phyloP scores from a whole-genome alignment of 2,797 vertebrate species.

The Channa striata region DNA sequence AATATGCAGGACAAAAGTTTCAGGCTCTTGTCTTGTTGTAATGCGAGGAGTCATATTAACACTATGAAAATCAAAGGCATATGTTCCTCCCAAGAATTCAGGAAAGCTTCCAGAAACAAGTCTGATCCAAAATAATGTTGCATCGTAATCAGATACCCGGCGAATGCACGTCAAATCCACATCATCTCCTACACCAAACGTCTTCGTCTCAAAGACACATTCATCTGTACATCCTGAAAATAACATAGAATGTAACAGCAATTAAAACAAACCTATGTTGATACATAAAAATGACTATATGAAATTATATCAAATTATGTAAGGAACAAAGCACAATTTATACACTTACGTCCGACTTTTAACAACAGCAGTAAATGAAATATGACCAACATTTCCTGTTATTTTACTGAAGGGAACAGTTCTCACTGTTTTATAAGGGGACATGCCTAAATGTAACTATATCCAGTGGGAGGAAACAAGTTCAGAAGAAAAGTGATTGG shows the following conservation, averaged over 20 bases:
- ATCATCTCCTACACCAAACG: conserved; percentile 24
- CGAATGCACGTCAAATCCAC: conserved; percentile 25
- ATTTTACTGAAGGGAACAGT: not conserved
- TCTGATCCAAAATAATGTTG: conserved; percentile 38
- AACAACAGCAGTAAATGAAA: conserved; percentile 37
- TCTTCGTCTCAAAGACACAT: not conserved
- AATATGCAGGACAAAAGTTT: conserved; percentile 21
- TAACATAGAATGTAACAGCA: not conserved
- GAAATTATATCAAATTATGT: too few relatives aligned
- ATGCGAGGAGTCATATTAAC: not conserved
- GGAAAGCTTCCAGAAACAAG: conserved; percentile 39
- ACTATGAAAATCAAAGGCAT: rapidly evolving
- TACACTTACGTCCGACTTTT: conserved; percentile 7
- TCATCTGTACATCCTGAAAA: not conserved
- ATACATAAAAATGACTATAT: too few relatives aligned
- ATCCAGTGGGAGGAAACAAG: conserved; percentile 33
- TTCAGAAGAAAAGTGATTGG: conserved; percentile 35
- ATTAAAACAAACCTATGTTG: not conserved
- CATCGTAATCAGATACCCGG: rapidly evolving
- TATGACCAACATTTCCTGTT: conserved; percentile 32
- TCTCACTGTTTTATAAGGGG: not conserved
- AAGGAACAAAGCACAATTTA: too few relatives aligned
- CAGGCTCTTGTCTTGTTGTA: conserved; percentile 12
- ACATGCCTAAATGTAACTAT: conserved; percentile 3
- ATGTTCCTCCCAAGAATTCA: conserved; percentile 38